Percentiles rank a stretch among this genome's conserved stretches.
These are phyloP conservation scores for Brienomyrus longianalis DNA, from an alignment of 2,113 vertebrate species.

Conservation along the genomic window DNA sequence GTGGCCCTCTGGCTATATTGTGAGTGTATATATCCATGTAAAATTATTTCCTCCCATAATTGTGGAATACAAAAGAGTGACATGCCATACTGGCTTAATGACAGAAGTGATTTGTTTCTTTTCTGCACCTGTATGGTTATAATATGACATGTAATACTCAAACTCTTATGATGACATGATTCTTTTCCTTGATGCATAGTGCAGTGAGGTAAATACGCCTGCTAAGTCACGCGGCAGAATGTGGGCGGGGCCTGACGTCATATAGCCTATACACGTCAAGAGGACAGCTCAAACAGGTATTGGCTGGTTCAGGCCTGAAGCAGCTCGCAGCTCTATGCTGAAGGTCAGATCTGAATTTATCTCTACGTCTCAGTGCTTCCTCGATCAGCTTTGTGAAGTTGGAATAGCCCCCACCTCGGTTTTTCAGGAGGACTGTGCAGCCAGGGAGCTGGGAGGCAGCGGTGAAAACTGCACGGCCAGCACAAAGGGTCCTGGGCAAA, in stretches of 20 bases:
- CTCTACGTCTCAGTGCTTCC: constrained; percentile 39
- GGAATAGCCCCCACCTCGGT: constrained; percentile 38
- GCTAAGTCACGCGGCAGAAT: background rate
- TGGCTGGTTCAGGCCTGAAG: background rate
- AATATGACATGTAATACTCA: background rate
- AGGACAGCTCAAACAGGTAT: background rate
- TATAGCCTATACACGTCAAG: background rate
- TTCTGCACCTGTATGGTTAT: background rate
- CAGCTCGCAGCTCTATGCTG: background rate
- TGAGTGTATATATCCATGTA: background rate
- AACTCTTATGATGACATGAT: background rate
- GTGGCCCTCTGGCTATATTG: background rate
- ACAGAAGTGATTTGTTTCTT: background rate
- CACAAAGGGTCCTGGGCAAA: constrained; percentile 35
- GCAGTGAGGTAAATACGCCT: background rate
- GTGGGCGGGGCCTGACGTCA: background rate
- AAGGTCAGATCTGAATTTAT: constrained; percentile 27
- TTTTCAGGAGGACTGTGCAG: constrained; percentile 31
- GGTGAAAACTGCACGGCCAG: constrained; percentile 41
- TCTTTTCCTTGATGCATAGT: background rate
- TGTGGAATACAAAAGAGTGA: background rate
- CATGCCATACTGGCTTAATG: background rate
- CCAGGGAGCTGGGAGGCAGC: constrained; percentile 34
- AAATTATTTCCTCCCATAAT: background rate
- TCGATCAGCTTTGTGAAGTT: constrained; percentile 53